A percentile compares a stretch with the other conserved stretches of the same genome.
These are phyloP conservation scores for Elegia similella DNA, from an alignment of 2,888 invertebrate genomes.

Conservation along the genomic window DNA sequence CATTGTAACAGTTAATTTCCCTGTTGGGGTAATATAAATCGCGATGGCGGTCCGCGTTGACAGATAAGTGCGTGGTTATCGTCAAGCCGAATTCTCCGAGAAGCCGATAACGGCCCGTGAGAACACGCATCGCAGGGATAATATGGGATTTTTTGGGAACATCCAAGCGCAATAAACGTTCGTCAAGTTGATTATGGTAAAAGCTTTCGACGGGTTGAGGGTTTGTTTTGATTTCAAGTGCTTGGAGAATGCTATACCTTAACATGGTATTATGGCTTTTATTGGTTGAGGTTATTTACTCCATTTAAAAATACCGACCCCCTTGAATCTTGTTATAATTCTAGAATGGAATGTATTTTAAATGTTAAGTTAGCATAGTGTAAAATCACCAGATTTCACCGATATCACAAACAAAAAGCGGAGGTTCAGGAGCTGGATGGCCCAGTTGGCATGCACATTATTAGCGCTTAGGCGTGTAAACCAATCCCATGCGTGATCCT, in stretches of 20 bases:
- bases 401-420: too few species aligned
- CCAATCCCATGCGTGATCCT: too few species aligned
- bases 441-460: too few species aligned
- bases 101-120: conserved; percentile 64
- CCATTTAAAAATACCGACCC: too few species aligned
- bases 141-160: conserved; percentile 45
- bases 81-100: conserved; percentile 50
- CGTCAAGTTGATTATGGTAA: conserved; percentile 42
- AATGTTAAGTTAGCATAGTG: too few species aligned
- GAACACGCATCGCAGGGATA: conserved; percentile 55
- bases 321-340: too few species aligned
- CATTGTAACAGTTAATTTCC: background rate
- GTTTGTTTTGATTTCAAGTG: conserved; percentile 31
- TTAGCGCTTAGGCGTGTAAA: too few species aligned
- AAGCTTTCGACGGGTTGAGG: conserved; percentile 36
- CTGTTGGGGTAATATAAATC: conserved; percentile 40
- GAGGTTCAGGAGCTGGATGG: too few species aligned
- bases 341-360: too few species aligned
- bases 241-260: background rate
- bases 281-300: background rate
- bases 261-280: background rate
- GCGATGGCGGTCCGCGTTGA: conserved; percentile 38
- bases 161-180: conserved; percentile 42
- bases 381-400: too few species aligned
- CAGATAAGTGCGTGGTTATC: conserved; percentile 71